Conservation (phyloP, 2,888 invertebrate genomes). For the Thysanoteuthis rhombus region DNA sequence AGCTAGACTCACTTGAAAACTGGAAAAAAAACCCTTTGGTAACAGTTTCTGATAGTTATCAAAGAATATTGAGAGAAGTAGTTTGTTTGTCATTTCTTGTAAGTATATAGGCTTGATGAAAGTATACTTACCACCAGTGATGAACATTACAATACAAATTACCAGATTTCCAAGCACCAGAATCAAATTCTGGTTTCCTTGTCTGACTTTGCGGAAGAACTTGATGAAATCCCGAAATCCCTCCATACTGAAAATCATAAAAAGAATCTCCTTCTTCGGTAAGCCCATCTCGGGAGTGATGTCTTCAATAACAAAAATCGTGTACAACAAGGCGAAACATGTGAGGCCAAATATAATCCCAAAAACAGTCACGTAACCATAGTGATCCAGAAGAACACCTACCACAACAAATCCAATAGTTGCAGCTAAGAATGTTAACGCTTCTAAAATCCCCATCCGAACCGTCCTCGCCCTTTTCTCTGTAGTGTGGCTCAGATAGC, state of each 20-base stretch:
- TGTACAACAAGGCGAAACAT: slow-evolving; percentile 63
- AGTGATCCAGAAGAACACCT: slow-evolving; percentile 76
- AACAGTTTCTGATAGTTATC: not conserved
- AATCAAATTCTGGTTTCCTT: slow-evolving; percentile 38
- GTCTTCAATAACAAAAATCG: slow-evolving; percentile 54
- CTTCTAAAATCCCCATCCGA: slow-evolving; percentile 83
- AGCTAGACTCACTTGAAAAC: no score
- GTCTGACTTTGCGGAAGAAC: slow-evolving; percentile 48
- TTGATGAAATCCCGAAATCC: slow-evolving; percentile 39
- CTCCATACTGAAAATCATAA: slow-evolving; percentile 30
- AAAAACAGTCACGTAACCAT: slow-evolving; percentile 66
- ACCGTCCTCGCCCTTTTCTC: slow-evolving; percentile 78
- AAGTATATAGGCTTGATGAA: not conserved
- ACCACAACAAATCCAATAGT: slow-evolving; percentile 84
- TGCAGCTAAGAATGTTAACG: slow-evolving; percentile 84
- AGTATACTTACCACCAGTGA: slow-evolving; percentile 47
- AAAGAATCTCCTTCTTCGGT: not conserved
- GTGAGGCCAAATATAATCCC: slow-evolving; percentile 59
- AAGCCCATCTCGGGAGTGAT: slow-evolving; percentile 37
- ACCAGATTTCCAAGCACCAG: slow-evolving; percentile 41
- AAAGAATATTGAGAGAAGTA: not conserved
- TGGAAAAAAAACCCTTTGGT: no score
- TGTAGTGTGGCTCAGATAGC: slow-evolving; percentile 83
- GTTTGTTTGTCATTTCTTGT: not conserved
- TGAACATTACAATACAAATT: slow-evolving; percentile 45